Conservation (phyloP, 2,888 invertebrate genomes). For the Rhogogaster chlorosoma region DNA sequence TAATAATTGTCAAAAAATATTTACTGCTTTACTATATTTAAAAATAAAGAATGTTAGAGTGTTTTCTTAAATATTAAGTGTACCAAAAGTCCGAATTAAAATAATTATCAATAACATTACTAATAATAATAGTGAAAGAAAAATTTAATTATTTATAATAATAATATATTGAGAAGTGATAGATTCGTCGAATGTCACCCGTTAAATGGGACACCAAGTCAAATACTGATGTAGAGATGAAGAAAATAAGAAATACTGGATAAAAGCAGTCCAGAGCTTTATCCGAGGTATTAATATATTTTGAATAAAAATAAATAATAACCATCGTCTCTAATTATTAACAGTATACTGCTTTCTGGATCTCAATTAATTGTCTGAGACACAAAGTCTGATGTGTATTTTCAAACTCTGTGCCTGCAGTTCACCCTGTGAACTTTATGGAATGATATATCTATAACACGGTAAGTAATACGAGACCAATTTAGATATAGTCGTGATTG, state of each 20-base stretch:
- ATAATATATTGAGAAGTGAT: conserved; percentile 18
- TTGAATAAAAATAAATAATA: conserved; percentile 23
- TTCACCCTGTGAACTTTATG: not conserved
- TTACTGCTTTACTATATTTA: conserved; percentile 9
- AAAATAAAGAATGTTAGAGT: conserved; percentile 33
- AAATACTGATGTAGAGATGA: conserved; percentile 45
- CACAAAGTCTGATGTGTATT: conserved; percentile 5
- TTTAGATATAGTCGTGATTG: not conserved
- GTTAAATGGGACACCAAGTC: conserved; percentile 24
- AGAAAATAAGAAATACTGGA: not conserved
- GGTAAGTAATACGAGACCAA: not conserved
- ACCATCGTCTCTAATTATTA: not conserved
- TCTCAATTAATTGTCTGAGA: conserved; percentile 14
- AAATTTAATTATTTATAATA: conserved; percentile 41
- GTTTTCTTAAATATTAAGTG: conserved; percentile 61
- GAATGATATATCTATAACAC: not conserved
- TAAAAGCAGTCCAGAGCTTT: conserved; percentile 3
- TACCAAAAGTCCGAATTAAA: conserved; percentile 61
- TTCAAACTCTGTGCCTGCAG: not conserved
- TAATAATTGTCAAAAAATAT: conserved; percentile 28
- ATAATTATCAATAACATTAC: conserved; percentile 30
- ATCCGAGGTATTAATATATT: not conserved
- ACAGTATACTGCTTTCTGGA: conserved; percentile 7
- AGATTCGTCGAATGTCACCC: conserved; percentile 38
- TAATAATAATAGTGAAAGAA: conserved; percentile 29